Conservation (phyloP, 2,113 vertebrate species). For the Percopsis transmontana region DNA sequence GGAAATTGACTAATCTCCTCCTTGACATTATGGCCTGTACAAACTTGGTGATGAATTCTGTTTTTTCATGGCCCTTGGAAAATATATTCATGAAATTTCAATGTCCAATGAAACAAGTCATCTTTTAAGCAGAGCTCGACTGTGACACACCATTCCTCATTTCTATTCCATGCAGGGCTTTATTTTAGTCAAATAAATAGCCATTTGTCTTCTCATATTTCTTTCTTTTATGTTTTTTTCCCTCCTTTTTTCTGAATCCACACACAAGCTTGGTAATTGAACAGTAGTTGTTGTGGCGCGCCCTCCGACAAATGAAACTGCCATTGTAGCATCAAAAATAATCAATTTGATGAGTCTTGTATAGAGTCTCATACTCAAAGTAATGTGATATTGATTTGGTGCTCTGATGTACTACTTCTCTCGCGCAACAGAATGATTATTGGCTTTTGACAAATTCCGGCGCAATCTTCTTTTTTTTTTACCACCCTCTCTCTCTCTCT, state of each 20-base stretch:
- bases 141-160: constrained; percentile 77
- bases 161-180: constrained; percentile 64
- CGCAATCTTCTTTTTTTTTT: constrained; percentile 60
- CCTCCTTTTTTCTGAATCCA: constrained; percentile 26
- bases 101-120: constrained; percentile 79
- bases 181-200: constrained; percentile 80
- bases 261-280: constrained; percentile 71
- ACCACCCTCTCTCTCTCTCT: constrained; percentile 1
- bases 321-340: constrained; percentile 80
- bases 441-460: constrained; percentile 79
- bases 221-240: constrained; percentile 18
- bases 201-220: constrained; percentile 71
- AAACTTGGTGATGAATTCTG: constrained; percentile 78
- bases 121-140: constrained; percentile 78
- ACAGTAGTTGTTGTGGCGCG: constrained; percentile 66
- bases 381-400: constrained; percentile 82
- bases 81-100: constrained; percentile 86
- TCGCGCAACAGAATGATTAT: constrained; percentile 72
- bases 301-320: constrained; percentile 74
- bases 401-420: constrained; percentile 72
- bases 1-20: constrained; percentile 74
- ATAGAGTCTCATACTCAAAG: constrained; percentile 78
- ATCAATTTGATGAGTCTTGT: constrained; percentile 83
- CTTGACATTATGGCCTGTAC: constrained; percentile 74
- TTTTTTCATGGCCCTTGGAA: constrained; percentile 68